A percentile compares a stretch with the other conserved stretches of the same genome.
Evolutionary conservation across 1,140 invertebrate genomes (phyloP).

Genomic region (Penaeus vannamei): DNA sequence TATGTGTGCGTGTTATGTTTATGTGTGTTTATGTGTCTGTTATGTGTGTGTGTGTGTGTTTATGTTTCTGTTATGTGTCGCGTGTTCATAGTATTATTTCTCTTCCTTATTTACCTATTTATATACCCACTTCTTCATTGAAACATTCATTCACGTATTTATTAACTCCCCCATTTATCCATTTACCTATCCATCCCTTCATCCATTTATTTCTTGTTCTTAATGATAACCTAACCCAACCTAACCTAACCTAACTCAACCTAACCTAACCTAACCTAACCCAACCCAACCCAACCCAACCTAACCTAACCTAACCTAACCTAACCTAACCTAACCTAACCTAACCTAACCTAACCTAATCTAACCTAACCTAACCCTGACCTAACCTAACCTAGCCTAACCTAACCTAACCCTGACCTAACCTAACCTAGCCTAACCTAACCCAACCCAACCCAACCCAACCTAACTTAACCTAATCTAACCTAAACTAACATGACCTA

Average conservation of each 20-base stretch:
- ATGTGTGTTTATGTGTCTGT: too few relatives aligned
- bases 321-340: too few relatives aligned
- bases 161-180: not conserved
- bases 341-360: too few relatives aligned
- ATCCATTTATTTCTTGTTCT: not conserved
- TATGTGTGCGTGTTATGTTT: not conserved
- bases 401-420: too few relatives aligned
- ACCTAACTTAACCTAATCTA: too few relatives aligned
- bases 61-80: constrained; percentile 3
- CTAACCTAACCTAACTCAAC: constrained; percentile 11
- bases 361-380: too few relatives aligned
- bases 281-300: constrained; percentile 5
- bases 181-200: too few relatives aligned
- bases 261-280: constrained; percentile 13
- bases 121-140: not conserved
- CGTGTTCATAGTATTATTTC: constrained; percentile 1
- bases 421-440: too few relatives aligned
- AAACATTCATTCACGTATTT: not conserved
- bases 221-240: constrained; percentile 25
- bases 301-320: constrained; percentile 8
- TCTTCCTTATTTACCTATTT: not conserved
- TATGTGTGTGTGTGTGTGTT: too few relatives aligned
- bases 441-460: too few relatives aligned
- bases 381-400: too few relatives aligned
- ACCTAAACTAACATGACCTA: too few relatives aligned